These are phyloP conservation scores for Orthonevra nobilis DNA, from an alignment of 2,888 invertebrate genomes.

Conservation along the genomic window DNA sequence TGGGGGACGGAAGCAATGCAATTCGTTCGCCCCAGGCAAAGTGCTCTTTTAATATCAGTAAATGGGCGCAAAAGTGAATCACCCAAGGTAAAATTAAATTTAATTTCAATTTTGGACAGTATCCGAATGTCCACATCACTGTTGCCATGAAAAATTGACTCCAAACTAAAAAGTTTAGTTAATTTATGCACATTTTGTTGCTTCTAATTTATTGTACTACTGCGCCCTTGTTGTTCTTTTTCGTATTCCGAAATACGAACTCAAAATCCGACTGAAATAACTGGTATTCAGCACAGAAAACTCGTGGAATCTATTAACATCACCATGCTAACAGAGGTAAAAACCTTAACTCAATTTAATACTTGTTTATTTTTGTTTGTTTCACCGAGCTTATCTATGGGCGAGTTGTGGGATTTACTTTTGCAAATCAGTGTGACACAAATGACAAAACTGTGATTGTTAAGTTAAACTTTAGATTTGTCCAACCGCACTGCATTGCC, in stretches of 20 bases:
- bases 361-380: slow-evolving; percentile 69
- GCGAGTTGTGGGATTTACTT: slow-evolving; percentile 46
- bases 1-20: slow-evolving; percentile 72
- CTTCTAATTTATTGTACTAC: slow-evolving; percentile 27
- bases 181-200: slow-evolving; percentile 70
- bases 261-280: slow-evolving; percentile 13
- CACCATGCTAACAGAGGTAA: slow-evolving; percentile 53
- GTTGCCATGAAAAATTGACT: slow-evolving; percentile 46
- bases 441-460: slow-evolving; percentile 35
- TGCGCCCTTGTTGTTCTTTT: slow-evolving; percentile 29
- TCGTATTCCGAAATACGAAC: slow-evolving; percentile 4
- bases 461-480: slow-evolving; percentile 36
- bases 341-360: slow-evolving; percentile 57
- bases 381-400: slow-evolving; percentile 66
- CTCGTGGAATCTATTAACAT: slow-evolving; percentile 63
- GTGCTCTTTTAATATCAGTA: slow-evolving; percentile 33
- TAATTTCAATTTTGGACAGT: slow-evolving; percentile 39
- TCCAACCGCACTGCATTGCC: too few relatives aligned
- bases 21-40: slow-evolving; percentile 68
- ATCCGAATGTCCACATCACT: slow-evolving; percentile 66
- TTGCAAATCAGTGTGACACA: slow-evolving; percentile 54
- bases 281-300: slow-evolving; percentile 35
- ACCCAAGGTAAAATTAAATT: slow-evolving; percentile 47
- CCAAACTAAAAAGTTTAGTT: slow-evolving; percentile 40
- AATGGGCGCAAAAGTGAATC: slow-evolving; percentile 55